Evolutionary conservation across 2,888 invertebrate species (phyloP), one percentile per base, ranked within the genome.

Genomic region (Euphydryas editha): DNA sequence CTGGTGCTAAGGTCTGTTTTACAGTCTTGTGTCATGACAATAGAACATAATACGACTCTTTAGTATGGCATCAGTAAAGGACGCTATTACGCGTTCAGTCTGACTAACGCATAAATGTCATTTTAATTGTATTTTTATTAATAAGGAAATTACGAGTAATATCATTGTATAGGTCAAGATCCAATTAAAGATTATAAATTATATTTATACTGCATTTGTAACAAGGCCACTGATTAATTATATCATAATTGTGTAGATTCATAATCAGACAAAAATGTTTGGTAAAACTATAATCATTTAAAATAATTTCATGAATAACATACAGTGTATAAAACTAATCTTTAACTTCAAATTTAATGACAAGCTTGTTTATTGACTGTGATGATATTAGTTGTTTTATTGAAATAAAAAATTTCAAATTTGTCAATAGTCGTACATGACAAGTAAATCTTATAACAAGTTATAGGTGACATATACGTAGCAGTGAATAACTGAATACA

Each of bases 181-280:
- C 21, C n/a, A 51, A 51, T 51, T 51, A 24, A 1, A 51, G 51
- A 51, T 51, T 24, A 51, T 30, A 51, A 51, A 24, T n/a, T 51
- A 21, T 24, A 51, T 24, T 51, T 51, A 51, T 51, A 51, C 24
- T 15, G n/a, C 51, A n/a, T 51, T 51, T 30, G 51, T 15, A 24
- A 51, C 51, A 24, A 51, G 51, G 51, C 51, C 51, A 51, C n/a
- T 24, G 15, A n/a, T 51, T 15, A 24, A 51, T n/a, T 30, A 24
- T n/a, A 24, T 51, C 51, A 51, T 24, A 51, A 51, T 51, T 24
- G 24, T 51, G 24, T 51, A 51, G 24, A 51, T 51, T 24, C 7
- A 7, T 24, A 51, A 51, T 24, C 15, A 24, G 24, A 51, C 15
- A 24, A n/a, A 13, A 51, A 24, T 49, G 21, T 24, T 51, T 51